These are phyloP conservation scores for Caenorhabditis tropicalis DNA, from an alignment of 1,140 invertebrate genomes.

Conservation along the genomic window DNA sequence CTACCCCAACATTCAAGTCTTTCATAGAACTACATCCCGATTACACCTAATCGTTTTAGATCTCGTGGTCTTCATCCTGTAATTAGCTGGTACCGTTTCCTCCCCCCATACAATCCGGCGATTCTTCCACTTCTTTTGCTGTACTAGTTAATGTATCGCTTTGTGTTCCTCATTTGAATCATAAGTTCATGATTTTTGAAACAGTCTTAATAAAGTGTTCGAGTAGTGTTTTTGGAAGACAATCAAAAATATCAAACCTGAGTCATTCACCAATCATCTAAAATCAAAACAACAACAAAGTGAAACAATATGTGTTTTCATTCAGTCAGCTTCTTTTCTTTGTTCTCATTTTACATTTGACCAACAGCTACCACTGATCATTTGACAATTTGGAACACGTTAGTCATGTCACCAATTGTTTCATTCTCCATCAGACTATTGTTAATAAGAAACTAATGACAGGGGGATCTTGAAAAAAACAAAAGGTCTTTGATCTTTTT, in stretches of 20 bases:
- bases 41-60: conserved; percentile 20
- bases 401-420: neutral
- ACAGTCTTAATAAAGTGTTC: neutral
- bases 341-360: neutral
- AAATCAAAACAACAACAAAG: no score
- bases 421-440: no score
- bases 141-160: neutral
- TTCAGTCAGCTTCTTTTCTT: neutral
- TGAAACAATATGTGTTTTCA: neutral
- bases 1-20: neutral
- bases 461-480: no score
- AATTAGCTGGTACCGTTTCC: conserved; percentile 21
- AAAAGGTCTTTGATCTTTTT: no score
- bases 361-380: neutral
- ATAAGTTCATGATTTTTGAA: neutral
- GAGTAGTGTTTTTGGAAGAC: neutral
- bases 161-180: no score
- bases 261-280: neutral
- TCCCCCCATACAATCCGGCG: neutral
- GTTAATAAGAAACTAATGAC: no score
- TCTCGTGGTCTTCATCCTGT: conserved; percentile 36
- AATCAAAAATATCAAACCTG: no score
- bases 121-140: neutral
- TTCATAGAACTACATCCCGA: neutral
- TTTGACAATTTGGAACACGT: neutral